These are phyloP conservation scores for Erpobdella octoculata DNA, from an alignment of 2,888 invertebrate species.

Conservation along the genomic window DNA sequence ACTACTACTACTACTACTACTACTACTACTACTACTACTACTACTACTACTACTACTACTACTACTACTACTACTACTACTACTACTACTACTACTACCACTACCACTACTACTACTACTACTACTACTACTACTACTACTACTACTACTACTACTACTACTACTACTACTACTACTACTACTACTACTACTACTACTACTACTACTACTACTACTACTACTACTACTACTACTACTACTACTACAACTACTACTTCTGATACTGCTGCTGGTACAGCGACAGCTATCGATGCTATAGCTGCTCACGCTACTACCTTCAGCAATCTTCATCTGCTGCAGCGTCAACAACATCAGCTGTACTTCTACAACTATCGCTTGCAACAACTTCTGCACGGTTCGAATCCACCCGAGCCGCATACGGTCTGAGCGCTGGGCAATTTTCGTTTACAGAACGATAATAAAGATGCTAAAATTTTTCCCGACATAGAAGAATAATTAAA, in stretches of 20 bases:
- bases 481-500: too few relatives aligned
- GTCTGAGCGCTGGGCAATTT: too few relatives aligned
- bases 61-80: slow-evolving; percentile 1
- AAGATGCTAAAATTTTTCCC: too few relatives aligned
- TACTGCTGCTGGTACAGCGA: background rate
- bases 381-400: too few relatives aligned
- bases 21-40: slow-evolving; percentile 1
- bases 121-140: background rate
- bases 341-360: background rate
- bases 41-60: background rate
- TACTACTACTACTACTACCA: slow-evolving; percentile 1
- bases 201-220: background rate
- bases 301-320: background rate
- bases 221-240: background rate
- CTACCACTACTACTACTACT: background rate
- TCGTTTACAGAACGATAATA: too few relatives aligned
- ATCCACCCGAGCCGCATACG: too few relatives aligned
- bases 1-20: background rate
- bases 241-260: background rate
- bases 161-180: background rate
- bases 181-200: background rate
- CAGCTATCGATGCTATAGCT: background rate
- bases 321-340: too few relatives aligned
- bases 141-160: background rate
- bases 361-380: too few relatives aligned